Base-by-base conservation (phyloP, 2,113 vertebrate genomes). In the Brachirus orientalis region DNA sequence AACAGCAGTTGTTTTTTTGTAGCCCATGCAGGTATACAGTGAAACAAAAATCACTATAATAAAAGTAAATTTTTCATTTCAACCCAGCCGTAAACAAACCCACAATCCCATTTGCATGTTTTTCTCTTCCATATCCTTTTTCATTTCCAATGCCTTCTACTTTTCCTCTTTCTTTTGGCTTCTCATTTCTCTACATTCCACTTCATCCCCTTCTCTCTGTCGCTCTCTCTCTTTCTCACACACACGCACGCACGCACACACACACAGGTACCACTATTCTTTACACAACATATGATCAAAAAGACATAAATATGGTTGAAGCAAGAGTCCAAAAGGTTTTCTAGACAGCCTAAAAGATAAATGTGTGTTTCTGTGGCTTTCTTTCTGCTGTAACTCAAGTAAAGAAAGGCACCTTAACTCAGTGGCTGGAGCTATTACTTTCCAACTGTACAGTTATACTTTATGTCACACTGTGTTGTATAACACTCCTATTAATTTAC, bases 111-210 rank as follows among this genome's bases (percentile, higher is more conserved):
- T 75, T 82, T 69, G 62, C 68, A 81, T 64, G 45, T 69, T 66
- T 48, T 64, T 53, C 68, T 84, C 74, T 76, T 75, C 82, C 79
- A 75, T 68, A 69, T 75, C 71, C 77, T 69, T 68, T 83, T 75
- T 80, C 79, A 82, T 86, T 83, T 79, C 83, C 80, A 77, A 53
- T 52, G 66, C 73, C 72, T 64, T 59, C 62, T 37, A 62, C 62
- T 74, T 77, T 80, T 73, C 82, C 45, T 78, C 64, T 71, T 56
- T 69, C 53, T n/a, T 47, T 67, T 60, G 54, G 68, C 55, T 73
- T 57, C 72, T 84, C 82, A 80, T 85, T 84, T 84, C 55, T 75
- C 83, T 62, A 41, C 69, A 62, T 74, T 75, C 50, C 57, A 72
- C 86, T 85, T 79, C 79, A 81, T 82, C 54, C 84, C 80, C 79